phyloP scores from a whole-genome alignment of 2,797 vertebrate species.

The Natrix natrix region DNA sequence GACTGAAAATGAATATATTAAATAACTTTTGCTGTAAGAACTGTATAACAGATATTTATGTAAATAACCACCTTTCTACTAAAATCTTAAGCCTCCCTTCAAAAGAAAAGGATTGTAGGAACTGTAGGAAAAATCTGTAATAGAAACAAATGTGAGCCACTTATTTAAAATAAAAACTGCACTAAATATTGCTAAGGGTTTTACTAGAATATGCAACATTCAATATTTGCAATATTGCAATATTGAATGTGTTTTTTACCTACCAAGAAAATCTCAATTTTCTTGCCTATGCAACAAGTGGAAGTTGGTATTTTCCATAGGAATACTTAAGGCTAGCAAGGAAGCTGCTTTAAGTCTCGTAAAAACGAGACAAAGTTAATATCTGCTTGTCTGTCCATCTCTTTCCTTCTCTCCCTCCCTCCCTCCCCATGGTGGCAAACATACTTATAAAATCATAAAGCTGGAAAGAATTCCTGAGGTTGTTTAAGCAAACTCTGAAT shows the following conservation, averaged over 20 bases:
- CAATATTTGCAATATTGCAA: background rate
- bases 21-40: background rate
- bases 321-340: background rate
- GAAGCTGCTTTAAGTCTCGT: background rate
- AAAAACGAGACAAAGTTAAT: too few relatives aligned
- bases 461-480: too few relatives aligned
- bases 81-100: background rate
- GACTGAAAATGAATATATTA: background rate
- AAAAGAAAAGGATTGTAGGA: background rate
- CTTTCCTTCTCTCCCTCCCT: too few relatives aligned
- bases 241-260: background rate
- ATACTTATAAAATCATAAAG: too few relatives aligned
- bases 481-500: too few relatives aligned
- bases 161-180: background rate
- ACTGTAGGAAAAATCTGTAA: background rate
- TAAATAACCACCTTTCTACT: background rate
- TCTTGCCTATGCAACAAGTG: background rate
- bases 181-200: background rate
- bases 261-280: background rate
- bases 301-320: background rate
- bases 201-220: background rate
- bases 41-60: background rate
- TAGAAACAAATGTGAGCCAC: background rate
- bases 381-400: too few relatives aligned
- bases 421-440: too few relatives aligned